Percentiles rank a stretch among this genome's conserved stretches.
Conservation (phyloP, 2,888 invertebrate genomes). For the Pelosia muscerda region DNA sequence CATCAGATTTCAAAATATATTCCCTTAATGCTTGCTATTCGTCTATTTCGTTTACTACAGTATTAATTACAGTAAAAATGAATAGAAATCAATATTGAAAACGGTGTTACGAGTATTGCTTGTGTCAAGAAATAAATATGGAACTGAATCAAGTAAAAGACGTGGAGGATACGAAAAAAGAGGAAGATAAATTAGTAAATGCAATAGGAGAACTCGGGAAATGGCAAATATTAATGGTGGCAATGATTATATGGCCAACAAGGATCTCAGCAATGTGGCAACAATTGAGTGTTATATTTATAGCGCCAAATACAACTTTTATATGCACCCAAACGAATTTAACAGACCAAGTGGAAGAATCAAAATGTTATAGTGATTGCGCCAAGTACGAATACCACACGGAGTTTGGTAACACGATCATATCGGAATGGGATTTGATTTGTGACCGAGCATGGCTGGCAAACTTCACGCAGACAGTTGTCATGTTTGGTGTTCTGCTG, state of each 20-base stretch:
- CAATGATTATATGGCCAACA: conserved; percentile 86
- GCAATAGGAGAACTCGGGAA: conserved; percentile 82
- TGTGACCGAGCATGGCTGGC: conserved; percentile 88
- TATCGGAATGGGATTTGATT: conserved; percentile 90
- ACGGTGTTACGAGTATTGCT: not conserved
- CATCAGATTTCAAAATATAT: not conserved
- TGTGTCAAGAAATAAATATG: conserved; percentile 7
- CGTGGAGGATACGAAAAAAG: conserved; percentile 18
- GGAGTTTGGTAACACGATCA: conserved; percentile 89
- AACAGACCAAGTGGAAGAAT: conserved; percentile 65
- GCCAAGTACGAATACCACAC: conserved; percentile 84
- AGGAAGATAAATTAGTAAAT: conserved; percentile 53
- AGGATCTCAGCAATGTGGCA: conserved; percentile 91
- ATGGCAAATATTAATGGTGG: conserved; percentile 88
- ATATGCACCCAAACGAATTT: conserved; percentile 70
- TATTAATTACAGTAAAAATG: not conserved
- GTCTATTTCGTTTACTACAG: no score
- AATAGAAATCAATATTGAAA: not conserved
- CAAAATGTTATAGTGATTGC: conserved; percentile 83
- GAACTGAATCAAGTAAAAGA: conserved; percentile 9
- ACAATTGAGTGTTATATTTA: conserved; percentile 89
- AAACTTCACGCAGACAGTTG: conserved; percentile 89
- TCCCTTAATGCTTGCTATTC: no score
- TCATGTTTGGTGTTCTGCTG: conserved; percentile 90
- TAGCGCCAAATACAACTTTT: conserved; percentile 87